Percentiles rank a stretch among this genome's conserved stretches.
phyloP scores from a whole-genome alignment of 2,888 invertebrate species.

The Hartigia nigra region DNA sequence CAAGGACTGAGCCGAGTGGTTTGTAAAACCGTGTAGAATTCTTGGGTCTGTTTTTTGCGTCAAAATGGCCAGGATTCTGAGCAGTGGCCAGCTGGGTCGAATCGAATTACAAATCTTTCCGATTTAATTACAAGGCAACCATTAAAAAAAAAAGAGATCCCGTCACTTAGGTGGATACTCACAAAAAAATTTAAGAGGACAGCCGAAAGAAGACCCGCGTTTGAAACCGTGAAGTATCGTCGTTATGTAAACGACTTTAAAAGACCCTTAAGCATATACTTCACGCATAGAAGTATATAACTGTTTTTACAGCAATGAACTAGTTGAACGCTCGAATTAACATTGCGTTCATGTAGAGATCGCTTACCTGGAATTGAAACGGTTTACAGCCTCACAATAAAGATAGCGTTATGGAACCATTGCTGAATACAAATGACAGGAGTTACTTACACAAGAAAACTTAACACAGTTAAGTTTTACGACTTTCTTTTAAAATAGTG shows the following conservation, averaged over 20 bases:
- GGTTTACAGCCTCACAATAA: neutral
- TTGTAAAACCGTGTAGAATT: constrained; percentile 6
- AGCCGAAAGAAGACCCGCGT: neutral
- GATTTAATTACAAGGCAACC: constrained; percentile 13
- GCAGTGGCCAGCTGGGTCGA: constrained; percentile 7
- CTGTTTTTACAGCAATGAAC: constrained; percentile 44
- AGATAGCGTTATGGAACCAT: neutral
- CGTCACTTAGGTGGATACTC: neutral
- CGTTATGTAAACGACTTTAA: neutral
- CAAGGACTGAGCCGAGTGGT: neutral
- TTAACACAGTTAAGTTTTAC: neutral
- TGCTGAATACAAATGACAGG: neutral
- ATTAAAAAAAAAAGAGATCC: neutral
- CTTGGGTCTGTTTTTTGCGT: constrained; percentile 3
- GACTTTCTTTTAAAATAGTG: neutral
- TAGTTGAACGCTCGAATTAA: constrained; percentile 44
- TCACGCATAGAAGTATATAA: constrained; percentile 24
- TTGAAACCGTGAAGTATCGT: neutral
- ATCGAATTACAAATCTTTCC: constrained; percentile 23
- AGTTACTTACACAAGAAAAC: neutral
- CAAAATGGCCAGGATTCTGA: neutral
- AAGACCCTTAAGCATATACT: neutral
- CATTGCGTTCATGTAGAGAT: constrained; percentile 43
- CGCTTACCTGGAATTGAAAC: neutral
- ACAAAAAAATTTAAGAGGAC: neutral